Conservation (phyloP, 2,888 invertebrate species). For the Sarcophaga caerulescens region DNA sequence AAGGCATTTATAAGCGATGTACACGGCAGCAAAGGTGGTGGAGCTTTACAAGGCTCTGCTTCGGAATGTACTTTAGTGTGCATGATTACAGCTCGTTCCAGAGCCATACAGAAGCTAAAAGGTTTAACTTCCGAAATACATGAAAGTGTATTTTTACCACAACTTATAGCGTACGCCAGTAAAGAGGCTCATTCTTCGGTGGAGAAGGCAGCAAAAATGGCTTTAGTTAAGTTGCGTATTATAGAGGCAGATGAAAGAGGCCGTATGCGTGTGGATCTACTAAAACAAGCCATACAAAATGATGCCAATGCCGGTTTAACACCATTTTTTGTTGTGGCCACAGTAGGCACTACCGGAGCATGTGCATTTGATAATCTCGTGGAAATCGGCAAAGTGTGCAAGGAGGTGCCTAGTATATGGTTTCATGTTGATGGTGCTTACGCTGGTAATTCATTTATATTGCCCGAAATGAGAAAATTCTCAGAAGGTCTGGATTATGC, state of each 20-base stretch:
- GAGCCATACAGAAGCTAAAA: constrained; percentile 87
- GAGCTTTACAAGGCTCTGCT: constrained; percentile 91
- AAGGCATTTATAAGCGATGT: constrained; percentile 83
- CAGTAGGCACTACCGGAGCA: constrained; percentile 91
- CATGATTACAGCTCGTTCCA: constrained; percentile 88
- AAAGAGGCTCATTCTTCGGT: constrained; percentile 89
- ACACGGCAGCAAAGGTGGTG: constrained; percentile 85
- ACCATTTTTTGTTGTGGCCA: constrained; percentile 92
- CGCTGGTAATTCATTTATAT: constrained; percentile 92
- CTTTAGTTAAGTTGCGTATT: constrained; percentile 87
- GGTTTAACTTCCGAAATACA: constrained; percentile 81
- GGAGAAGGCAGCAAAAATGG: constrained; percentile 90
- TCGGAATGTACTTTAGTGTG: constrained; percentile 91
- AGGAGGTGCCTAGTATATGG: constrained; percentile 86
- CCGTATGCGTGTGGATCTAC: constrained; percentile 84
- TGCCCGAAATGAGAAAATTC: constrained; percentile 89
- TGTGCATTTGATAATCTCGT: constrained; percentile 91
- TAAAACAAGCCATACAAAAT: constrained; percentile 86
- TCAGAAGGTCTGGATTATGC: constrained; percentile 88
- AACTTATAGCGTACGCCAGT: constrained; percentile 89
- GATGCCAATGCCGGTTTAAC: constrained; percentile 88
- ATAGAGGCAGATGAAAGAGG: constrained; percentile 87
- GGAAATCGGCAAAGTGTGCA: constrained; percentile 89
- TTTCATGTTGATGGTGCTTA: constrained; percentile 94
- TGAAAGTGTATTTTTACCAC: constrained; percentile 88